phyloP scores from a whole-genome alignment of 2,797 vertebrate species.

The Mastacembelus armatus region DNA sequence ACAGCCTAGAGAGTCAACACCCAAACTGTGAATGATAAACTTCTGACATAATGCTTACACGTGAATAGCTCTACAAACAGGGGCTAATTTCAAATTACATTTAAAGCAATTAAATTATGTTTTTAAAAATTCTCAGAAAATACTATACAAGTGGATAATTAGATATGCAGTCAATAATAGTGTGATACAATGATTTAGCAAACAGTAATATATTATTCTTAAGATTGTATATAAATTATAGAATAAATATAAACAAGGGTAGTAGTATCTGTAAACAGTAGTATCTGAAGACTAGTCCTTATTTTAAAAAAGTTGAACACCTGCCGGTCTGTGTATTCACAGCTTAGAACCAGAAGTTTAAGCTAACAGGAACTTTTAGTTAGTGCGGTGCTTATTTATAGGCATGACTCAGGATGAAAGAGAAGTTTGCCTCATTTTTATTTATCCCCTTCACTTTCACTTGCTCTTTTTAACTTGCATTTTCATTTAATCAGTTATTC shows the following conservation, averaged over 20 bases:
- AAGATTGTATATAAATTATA: not conserved
- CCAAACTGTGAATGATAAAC: slow-evolving; percentile 35
- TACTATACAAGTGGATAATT: not conserved
- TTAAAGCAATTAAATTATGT: no score
- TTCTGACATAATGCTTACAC: slow-evolving; percentile 22
- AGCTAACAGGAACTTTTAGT: slow-evolving; percentile 38
- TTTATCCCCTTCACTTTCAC: not conserved
- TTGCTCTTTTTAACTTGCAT: not conserved
- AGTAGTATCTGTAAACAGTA: slow-evolving; percentile 10
- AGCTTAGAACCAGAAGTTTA: slow-evolving; percentile 15
- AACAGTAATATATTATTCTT: not conserved
- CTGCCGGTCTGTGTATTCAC: slow-evolving; percentile 34
- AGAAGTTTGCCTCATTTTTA: not conserved
- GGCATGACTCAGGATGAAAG: not conserved
- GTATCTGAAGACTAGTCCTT: not conserved
- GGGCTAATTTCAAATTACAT: not conserved
- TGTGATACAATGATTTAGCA: no score
- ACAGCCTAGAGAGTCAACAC: slow-evolving; percentile 16
- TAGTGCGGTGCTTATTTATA: slow-evolving; percentile 27
- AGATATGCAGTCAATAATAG: no score
- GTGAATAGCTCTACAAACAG: not conserved
- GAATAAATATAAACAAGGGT: slow-evolving; percentile 4
- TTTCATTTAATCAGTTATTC: not conserved
- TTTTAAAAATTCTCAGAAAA: no score
- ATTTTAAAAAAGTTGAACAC: slow-evolving; percentile 14